Evolutionary conservation across 2,797 vertebrate species (phyloP).

Genomic region (Denticeps clupeoides): DNA sequence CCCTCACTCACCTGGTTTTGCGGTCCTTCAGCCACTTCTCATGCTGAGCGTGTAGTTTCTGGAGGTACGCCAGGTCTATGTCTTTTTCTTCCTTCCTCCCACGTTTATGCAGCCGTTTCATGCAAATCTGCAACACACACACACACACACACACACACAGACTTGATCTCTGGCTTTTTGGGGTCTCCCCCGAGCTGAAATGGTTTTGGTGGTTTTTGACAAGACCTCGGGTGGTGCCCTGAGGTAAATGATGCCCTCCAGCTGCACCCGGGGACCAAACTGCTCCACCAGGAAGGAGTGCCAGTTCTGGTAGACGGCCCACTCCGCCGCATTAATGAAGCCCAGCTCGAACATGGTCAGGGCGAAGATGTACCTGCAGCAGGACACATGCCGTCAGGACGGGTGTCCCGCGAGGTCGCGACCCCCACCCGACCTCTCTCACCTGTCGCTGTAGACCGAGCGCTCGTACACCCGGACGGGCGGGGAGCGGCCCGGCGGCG

Average conservation of each 20-base stretch:
- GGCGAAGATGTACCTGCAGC: conserved; percentile 82
- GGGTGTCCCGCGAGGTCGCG: too few species aligned
- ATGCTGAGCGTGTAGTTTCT: conserved; percentile 77
- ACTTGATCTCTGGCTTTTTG: neutral
- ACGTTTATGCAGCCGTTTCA: conserved; percentile 65
- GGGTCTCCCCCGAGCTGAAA: neutral
- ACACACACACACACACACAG: neutral
- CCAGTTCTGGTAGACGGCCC: conserved; percentile 88
- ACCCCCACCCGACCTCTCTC: conserved; percentile 1
- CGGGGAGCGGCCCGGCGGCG: conserved; percentile 26
- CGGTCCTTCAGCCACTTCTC: conserved; percentile 75
- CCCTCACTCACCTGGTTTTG: conserved; percentile 56
- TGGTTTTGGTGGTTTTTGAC: neutral
- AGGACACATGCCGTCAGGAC: neutral
- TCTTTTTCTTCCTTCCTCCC: conserved; percentile 70
- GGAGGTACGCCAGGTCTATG: conserved; percentile 68
- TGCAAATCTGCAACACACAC: conserved; percentile 59
- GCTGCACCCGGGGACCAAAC: conserved; percentile 58
- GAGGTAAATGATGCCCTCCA: conserved; percentile 88
- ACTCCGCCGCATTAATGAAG: conserved; percentile 73
- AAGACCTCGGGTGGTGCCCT: conserved; percentile 74
- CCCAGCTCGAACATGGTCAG: conserved; percentile 79
- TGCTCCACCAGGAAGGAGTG: conserved; percentile 75
- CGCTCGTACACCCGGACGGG: conserved; percentile 76
- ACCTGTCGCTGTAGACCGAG: conserved; percentile 92